Percentiles rank a stretch among this genome's conserved stretches.
Evolutionary conservation across 2,113 vertebrate genomes (phyloP).

Genomic region (Eulemur rufifrons): DNA sequence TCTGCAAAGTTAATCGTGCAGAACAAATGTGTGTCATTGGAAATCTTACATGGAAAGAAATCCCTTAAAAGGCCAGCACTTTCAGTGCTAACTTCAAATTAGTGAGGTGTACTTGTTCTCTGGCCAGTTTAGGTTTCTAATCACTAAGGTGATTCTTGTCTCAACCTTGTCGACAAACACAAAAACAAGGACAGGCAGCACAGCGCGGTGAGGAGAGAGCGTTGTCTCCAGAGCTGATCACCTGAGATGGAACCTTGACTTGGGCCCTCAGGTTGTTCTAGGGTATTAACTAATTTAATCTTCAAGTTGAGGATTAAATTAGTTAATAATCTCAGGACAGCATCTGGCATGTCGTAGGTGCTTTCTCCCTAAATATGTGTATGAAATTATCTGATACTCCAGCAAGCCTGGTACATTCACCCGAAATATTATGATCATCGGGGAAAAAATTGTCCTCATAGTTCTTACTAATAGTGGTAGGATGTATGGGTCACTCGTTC

Average conservation of each 20-base stretch:
- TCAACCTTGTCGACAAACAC: background rate
- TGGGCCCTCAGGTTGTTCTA: no score
- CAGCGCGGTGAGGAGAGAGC: rapidly evolving
- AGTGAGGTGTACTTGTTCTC: background rate
- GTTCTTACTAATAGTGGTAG: background rate
- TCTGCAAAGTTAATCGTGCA: conserved; percentile 39
- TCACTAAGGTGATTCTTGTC: background rate
- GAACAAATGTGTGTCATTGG: conserved; percentile 49
- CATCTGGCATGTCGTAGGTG: background rate
- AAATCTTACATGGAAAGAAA: background rate
- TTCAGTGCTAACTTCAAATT: background rate
- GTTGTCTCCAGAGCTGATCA: rapidly evolving
- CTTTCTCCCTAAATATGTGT: background rate
- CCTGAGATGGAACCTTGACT: background rate
- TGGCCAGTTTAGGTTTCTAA: background rate
- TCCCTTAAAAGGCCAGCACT: background rate
- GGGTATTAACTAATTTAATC: no score
- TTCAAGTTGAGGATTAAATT: background rate
- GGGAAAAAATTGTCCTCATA: background rate
- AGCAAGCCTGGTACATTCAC: background rate
- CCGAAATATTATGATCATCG: background rate
- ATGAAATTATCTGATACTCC: background rate
- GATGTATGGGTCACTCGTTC: rapidly evolving
- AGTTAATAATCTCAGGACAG: background rate
- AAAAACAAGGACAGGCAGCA: background rate